Conservation (phyloP, 2,113 vertebrate genomes). For the Microcebus griseorufus region DNA sequence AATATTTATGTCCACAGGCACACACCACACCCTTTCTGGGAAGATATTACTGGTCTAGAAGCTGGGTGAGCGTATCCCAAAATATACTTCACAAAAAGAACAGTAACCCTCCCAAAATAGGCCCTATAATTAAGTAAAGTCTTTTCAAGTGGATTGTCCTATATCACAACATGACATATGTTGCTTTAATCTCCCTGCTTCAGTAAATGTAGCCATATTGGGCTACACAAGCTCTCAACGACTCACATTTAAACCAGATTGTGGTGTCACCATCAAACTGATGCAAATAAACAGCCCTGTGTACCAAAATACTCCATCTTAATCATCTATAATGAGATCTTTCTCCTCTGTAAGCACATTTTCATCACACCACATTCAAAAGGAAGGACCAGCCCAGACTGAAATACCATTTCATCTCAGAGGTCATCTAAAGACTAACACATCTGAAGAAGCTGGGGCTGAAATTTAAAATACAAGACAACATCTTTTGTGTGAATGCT, state of each 20-base stretch:
- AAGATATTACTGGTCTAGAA: constrained; percentile 52
- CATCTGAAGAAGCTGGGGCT: constrained; percentile 5
- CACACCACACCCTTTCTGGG: constrained; percentile 51
- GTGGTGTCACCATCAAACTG: constrained; percentile 40
- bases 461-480: not conserved
- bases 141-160: constrained; percentile 61
- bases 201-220: constrained; percentile 46
- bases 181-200: constrained; percentile 63
- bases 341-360: constrained; percentile 29
- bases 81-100: constrained; percentile 60
- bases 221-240: constrained; percentile 42
- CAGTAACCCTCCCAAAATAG: constrained; percentile 70
- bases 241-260: constrained; percentile 18
- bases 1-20: constrained; percentile 56
- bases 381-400: not conserved
- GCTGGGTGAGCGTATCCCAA: constrained; percentile 52
- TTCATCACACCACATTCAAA: constrained; percentile 2
- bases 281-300: constrained; percentile 47
- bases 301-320: constrained; percentile 39
- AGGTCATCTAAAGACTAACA: constrained; percentile 27
- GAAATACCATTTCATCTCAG: constrained; percentile 3
- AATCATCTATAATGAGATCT: constrained; percentile 46
- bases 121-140: constrained; percentile 65
- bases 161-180: constrained; percentile 29
- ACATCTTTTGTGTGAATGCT: not conserved